Conservation (phyloP, 2,113 vertebrate species). For the Passer domesticus region DNA sequence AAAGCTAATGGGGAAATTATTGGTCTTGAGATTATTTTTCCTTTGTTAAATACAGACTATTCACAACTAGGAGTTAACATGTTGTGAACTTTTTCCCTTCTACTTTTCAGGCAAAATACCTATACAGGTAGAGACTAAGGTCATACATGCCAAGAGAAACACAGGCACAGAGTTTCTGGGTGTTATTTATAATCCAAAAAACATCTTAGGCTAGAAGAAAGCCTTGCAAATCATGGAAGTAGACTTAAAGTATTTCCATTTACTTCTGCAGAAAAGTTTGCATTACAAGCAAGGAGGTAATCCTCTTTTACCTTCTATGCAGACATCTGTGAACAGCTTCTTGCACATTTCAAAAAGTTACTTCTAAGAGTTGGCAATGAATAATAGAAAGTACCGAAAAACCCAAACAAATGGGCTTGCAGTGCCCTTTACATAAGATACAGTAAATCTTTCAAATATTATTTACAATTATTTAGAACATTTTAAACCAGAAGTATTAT, state of each 20-base stretch:
- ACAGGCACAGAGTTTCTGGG: neutral
- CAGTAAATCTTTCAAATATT: neutral
- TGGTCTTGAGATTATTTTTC: fast-evolving
- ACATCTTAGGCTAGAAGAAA: neutral
- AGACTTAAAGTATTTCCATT: neutral
- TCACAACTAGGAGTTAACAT: neutral
- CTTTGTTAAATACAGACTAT: neutral
- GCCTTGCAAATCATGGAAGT: too few species aligned
- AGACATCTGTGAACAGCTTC: neutral
- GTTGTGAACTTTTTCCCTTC: neutral
- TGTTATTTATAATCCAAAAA: neutral
- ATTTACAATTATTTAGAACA: neutral
- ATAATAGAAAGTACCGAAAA: neutral
- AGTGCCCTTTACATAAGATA: neutral
- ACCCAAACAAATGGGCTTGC: neutral
- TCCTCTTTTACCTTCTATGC: neutral
- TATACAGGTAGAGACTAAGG: neutral
- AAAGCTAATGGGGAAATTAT: neutral
- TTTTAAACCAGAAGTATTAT: neutral
- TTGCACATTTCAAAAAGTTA: neutral
- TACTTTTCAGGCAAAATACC: neutral
- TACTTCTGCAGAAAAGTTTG: neutral
- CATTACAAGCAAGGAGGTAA: neutral
- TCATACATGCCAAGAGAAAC: neutral
- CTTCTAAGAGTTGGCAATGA: neutral